Percentiles rank a stretch among this genome's conserved stretches.
Conservation (phyloP, 2,113 vertebrate genomes). For the Smithornis capensis region DNA sequence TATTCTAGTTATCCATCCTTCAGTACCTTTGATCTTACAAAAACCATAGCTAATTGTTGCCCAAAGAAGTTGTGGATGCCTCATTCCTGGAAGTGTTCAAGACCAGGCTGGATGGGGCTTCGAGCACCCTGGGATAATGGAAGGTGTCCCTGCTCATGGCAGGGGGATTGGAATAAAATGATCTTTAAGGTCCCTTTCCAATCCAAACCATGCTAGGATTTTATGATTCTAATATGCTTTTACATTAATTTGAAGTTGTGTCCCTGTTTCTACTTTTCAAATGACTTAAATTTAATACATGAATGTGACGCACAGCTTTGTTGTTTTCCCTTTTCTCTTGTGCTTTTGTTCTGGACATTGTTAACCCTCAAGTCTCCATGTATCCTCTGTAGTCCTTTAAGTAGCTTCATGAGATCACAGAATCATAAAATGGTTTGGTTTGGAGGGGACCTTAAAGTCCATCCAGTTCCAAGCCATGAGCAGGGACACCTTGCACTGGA, state of each 20-base stretch:
- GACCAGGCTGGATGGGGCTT: accelerated
- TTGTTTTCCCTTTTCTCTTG: background rate
- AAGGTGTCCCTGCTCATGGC: background rate
- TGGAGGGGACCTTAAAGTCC: background rate
- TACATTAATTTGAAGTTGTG: background rate
- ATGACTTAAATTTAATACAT: background rate
- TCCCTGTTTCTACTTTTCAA: background rate
- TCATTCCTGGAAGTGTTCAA: background rate
- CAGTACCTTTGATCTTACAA: background rate
- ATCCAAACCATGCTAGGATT: background rate
- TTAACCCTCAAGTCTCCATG: background rate
- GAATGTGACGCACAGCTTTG: accelerated
- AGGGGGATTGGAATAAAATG: background rate
- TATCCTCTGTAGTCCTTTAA: background rate
- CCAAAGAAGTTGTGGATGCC: background rate
- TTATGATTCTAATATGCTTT: background rate
- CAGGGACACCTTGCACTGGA: background rate
- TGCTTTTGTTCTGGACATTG: background rate
- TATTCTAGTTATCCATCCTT: background rate
- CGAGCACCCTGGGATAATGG: background rate
- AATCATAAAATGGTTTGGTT: background rate
- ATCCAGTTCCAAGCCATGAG: background rate
- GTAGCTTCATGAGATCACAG: background rate
- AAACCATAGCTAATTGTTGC: accelerated
- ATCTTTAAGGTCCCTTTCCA: background rate